Base-by-base conservation (phyloP, 2,113 vertebrate species). In the Trachemys scripta region DNA sequence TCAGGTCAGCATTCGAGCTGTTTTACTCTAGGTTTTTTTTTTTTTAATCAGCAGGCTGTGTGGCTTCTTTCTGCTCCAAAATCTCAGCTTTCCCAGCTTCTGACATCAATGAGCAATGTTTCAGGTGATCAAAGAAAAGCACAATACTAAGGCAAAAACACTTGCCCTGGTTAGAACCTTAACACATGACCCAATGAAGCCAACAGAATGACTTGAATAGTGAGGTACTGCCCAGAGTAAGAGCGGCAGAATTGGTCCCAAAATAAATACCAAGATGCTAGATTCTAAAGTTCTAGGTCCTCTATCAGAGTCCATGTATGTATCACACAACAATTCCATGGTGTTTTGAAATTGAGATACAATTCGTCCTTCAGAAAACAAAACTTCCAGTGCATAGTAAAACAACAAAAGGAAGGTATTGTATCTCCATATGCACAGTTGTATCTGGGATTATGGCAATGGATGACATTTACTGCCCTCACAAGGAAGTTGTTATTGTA, bases 151-250 rank as follows among this genome's bases (percentile, higher is more conserved):
- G 42, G 72, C 38, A 1, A 25, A 42, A 76, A 76, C 10, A 45
- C 42, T 45, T 42, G 11, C 9, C 35, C 35, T 72, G 69, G 69
- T 76, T 76, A 25, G 20, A 76, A 25, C 38, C 9, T 45, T 76
- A 76, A 45, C 10, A 76, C 38, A 45, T 84, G 76, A 80, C 80
- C 19, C 42, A 19, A 53, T 75, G 51, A 82, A 45, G 17, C 72
- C 42, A 45, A 42, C 5, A 82, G 12, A 45, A 47, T 86, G 29
- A 3, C 5, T 9, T 0, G 3, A 0, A 0, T 1, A 19, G 14
- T 29, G 10, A 4, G 1, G 31, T n/a, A 69, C 31, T n/a, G 31
- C 16, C 35, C 62, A 69, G 5, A 25, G 89, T 78, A 75, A 50
- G 42, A 91, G 51, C 87, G 10, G 31, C 8, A 20, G 8, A 42